Conservation (phyloP, 92 coral and sea anemone species). For the Epizoanthus ramosus region DNA sequence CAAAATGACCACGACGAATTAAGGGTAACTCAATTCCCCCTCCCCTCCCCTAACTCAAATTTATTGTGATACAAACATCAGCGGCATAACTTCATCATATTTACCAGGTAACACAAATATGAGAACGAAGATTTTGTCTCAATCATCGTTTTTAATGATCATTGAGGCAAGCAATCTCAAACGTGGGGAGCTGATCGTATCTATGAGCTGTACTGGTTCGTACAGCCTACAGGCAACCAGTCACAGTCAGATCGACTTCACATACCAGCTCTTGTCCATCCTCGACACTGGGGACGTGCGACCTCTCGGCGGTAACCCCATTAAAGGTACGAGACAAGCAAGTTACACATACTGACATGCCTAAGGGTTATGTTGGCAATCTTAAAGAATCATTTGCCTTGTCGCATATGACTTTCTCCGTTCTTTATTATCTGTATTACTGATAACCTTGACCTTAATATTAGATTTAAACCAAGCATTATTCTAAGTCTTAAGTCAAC, state of each 20-base stretch:
- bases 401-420: too few relatives aligned
- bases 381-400: too few relatives aligned
- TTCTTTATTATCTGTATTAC: too few relatives aligned
- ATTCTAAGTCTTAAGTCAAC: too few relatives aligned
- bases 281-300: slow-evolving; percentile 23
- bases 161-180: slow-evolving; percentile 30
- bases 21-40: too few relatives aligned
- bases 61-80: not conserved
- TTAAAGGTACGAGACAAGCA: slow-evolving; percentile 54
- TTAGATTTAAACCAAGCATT: too few relatives aligned
- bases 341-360: too few relatives aligned
- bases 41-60: not conserved
- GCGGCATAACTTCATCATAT: not conserved
- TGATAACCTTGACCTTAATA: too few relatives aligned
- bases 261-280: slow-evolving; percentile 37
- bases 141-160: slow-evolving; percentile 22
- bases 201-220: slow-evolving; percentile 55
- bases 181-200: slow-evolving; percentile 33
- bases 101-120: not conserved
- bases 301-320: slow-evolving; percentile 57
- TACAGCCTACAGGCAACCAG: slow-evolving; percentile 50
- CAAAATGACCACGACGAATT: too few relatives aligned
- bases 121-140: not conserved
- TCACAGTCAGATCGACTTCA: slow-evolving; percentile 53
- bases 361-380: too few relatives aligned